Evolutionary conservation across 2,797 vertebrate genomes (phyloP).

Genomic region (Anabas testudineus): DNA sequence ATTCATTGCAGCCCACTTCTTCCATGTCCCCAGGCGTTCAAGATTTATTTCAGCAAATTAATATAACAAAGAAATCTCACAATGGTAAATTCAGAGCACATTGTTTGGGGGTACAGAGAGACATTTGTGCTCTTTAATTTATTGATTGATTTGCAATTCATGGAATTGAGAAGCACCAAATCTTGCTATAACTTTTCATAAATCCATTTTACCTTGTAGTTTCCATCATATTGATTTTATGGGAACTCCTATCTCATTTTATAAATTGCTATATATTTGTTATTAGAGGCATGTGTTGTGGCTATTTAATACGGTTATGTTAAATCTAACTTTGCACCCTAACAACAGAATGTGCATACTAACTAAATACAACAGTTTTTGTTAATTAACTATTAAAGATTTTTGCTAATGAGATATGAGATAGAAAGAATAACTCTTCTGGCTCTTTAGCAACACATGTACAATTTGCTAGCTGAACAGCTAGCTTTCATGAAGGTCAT

Average conservation of each 20-base stretch:
- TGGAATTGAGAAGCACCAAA: neutral
- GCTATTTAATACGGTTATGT: too few relatives aligned
- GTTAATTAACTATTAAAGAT: neutral
- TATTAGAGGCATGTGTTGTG: too few relatives aligned
- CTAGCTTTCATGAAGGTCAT: neutral
- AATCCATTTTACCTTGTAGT: too few relatives aligned
- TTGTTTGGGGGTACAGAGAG: slow-evolving; percentile 1
- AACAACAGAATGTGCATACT: neutral
- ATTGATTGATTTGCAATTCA: neutral
- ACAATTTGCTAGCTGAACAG: too few relatives aligned
- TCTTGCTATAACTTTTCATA: too few relatives aligned
- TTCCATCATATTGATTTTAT: too few relatives aligned
- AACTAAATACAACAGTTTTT: neutral
- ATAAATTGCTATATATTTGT: neutral
- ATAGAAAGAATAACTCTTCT: too few relatives aligned
- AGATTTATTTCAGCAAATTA: slow-evolving; percentile 60
- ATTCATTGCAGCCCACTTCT: slow-evolving; percentile 43
- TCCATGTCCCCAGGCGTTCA: slow-evolving; percentile 20
- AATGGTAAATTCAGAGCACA: slow-evolving; percentile 13
- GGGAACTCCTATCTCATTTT: neutral
- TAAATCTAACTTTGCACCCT: neutral
- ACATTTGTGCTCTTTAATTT: slow-evolving; percentile 18
- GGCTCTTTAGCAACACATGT: too few relatives aligned
- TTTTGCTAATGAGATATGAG: neutral
- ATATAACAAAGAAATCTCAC: slow-evolving; percentile 32